Evolutionary conservation across 1,140 invertebrate species (phyloP).

Genomic region (Gryon sp.): DNA sequence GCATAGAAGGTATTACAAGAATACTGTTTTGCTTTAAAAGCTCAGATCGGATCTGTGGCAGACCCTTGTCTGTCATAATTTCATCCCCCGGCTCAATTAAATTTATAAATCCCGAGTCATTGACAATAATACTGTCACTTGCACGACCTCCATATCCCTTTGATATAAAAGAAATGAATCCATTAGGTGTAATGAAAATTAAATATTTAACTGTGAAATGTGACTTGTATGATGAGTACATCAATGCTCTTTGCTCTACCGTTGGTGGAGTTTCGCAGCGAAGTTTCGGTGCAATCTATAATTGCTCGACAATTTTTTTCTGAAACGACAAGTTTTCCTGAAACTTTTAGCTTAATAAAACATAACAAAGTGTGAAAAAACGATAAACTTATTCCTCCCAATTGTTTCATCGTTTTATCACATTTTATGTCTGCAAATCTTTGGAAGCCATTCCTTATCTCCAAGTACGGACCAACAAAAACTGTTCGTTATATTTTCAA

Average conservation of each 20-base stretch:
- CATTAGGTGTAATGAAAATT: not conserved
- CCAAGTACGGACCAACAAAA: conserved; percentile 7
- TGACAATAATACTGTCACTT: conserved; percentile 6
- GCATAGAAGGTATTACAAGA: conserved; percentile 7
- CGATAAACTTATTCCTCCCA: conserved; percentile 1
- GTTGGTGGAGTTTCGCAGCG: conserved; percentile 8
- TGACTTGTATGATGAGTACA: conserved; percentile 19
- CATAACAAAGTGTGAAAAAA: conserved; percentile 9
- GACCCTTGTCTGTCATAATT: not conserved
- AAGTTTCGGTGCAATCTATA: conserved; percentile 11
- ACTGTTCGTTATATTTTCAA: conserved; percentile 9
- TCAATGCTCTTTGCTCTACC: not conserved
- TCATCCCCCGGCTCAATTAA: conserved; percentile 7
- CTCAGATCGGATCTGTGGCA: conserved; percentile 2
- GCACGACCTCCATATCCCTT: not conserved
- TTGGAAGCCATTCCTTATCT: conserved; percentile 12
- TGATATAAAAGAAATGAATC: conserved; percentile 11
- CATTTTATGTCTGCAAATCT: conserved; percentile 10
- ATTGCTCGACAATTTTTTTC: not conserved
- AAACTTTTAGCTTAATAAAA: not conserved
- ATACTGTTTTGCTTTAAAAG: not conserved
- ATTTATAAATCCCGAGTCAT: conserved; percentile 12
- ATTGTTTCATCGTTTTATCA: conserved; percentile 26
- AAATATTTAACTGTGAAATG: conserved; percentile 11
- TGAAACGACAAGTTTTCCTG: not conserved